phyloP scores from a whole-genome alignment of 2,113 vertebrate genomes.

The Candoia aspera region DNA sequence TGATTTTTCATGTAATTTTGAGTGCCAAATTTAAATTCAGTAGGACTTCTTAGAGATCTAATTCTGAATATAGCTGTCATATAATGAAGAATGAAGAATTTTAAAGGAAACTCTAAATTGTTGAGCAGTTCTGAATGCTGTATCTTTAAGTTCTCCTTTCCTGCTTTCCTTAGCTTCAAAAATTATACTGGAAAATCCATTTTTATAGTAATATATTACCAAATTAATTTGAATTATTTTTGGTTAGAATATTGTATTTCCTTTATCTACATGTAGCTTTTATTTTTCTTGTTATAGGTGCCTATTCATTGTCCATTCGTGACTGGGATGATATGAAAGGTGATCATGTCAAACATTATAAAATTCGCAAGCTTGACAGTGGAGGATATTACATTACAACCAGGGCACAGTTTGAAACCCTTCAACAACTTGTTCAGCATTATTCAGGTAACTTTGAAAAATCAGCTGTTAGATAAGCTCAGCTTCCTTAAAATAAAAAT shows the following conservation, averaged over 20 bases:
- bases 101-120: not conserved
- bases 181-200: not conserved
- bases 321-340: slow-evolving; percentile 98
- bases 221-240: not conserved
- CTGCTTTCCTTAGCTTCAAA: not conserved
- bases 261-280: not conserved
- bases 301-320: slow-evolving; percentile 96
- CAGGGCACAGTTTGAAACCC: slow-evolving; percentile 93
- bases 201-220: slow-evolving; percentile 7
- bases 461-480: slow-evolving; percentile 9
- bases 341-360: slow-evolving; percentile 98
- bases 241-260: not conserved
- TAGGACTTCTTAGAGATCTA: not conserved
- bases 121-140: not conserved
- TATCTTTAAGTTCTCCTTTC: not conserved
- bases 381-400: slow-evolving; percentile 98
- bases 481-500: slow-evolving; percentile 55
- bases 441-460: slow-evolving; percentile 87
- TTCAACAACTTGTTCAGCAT: slow-evolving; percentile 95
- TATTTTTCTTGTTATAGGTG: slow-evolving; percentile 77
- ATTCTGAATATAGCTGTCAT: not conserved
- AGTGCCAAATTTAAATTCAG: not conserved
- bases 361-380: slow-evolving; percentile 97
- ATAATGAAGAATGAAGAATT: not conserved
- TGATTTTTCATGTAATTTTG: not conserved